Conservation (phyloP, 2,113 vertebrate species). For the Saguinus imperator region DNA sequence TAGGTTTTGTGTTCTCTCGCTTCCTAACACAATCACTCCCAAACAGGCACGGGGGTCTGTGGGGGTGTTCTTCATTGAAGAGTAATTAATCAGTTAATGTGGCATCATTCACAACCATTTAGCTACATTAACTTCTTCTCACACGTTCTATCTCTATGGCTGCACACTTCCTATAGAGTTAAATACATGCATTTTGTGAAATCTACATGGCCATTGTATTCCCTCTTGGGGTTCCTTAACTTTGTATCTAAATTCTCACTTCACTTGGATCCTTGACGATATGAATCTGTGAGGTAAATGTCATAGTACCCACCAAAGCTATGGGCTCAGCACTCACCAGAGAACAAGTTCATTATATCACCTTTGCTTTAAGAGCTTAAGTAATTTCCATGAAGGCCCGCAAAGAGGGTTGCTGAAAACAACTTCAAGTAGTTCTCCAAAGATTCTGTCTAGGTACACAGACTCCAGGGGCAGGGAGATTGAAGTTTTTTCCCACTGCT, state of each 20-base stretch:
- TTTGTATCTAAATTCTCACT: background rate
- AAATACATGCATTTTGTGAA: background rate
- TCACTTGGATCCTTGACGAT: background rate
- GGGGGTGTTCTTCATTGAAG: background rate
- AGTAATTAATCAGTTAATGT: background rate
- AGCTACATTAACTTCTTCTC: background rate
- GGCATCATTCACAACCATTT: background rate
- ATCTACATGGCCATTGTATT: background rate
- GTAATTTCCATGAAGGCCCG: background rate
- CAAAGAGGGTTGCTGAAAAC: background rate
- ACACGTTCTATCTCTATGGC: background rate
- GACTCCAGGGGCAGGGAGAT: background rate
- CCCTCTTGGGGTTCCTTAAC: background rate
- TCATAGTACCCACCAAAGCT: rapidly evolving
- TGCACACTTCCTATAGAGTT: background rate
- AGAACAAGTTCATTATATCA: background rate
- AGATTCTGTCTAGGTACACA: background rate
- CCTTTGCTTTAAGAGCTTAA: background rate
- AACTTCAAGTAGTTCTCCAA: background rate
- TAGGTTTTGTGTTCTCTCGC: rapidly evolving
- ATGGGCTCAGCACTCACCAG: background rate
- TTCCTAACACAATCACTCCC: no score
- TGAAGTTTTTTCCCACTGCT: background rate
- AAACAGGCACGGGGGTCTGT: no score
- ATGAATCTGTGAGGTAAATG: background rate